Conservation (phyloP, 2,888 invertebrate species). For the Cheiracanthium punctorium region DNA sequence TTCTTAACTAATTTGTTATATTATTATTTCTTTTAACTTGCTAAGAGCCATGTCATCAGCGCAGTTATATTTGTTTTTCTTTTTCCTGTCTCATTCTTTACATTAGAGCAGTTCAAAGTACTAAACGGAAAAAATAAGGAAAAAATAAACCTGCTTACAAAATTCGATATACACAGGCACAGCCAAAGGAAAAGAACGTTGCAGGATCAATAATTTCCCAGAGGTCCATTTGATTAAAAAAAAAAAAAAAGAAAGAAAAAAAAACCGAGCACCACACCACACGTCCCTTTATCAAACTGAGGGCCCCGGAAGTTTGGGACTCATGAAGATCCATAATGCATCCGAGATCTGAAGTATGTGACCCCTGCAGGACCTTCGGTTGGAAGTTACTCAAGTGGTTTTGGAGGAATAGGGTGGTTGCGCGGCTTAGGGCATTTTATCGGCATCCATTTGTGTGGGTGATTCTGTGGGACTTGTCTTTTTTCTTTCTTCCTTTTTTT, state of each 20-base stretch:
- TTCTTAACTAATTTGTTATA: no score
- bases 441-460: slow-evolving; percentile 23
- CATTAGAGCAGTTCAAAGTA: no score
- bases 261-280: not conserved
- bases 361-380: not conserved
- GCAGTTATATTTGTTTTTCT: no score
- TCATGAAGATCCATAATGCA: slow-evolving; percentile 1
- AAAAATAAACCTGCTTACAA: no score
- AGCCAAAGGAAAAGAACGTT: no score
- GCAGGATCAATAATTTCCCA: not conserved
- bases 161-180: no score
- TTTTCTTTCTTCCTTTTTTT: not conserved
- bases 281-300: not conserved
- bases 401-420: not conserved
- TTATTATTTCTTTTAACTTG: no score
- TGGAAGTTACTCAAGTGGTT: not conserved
- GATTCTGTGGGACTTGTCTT: not conserved
- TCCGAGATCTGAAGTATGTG: slow-evolving; percentile 5
- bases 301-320: slow-evolving; percentile 8
- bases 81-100: no score
- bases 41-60: no score
- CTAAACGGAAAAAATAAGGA: no score
- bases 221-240: not conserved
- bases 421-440: slow-evolving; percentile 3
- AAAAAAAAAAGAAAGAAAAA: no score